phyloP scores from a whole-genome alignment of 2,888 invertebrate genomes.

The Onthophagus sagittarius region DNA sequence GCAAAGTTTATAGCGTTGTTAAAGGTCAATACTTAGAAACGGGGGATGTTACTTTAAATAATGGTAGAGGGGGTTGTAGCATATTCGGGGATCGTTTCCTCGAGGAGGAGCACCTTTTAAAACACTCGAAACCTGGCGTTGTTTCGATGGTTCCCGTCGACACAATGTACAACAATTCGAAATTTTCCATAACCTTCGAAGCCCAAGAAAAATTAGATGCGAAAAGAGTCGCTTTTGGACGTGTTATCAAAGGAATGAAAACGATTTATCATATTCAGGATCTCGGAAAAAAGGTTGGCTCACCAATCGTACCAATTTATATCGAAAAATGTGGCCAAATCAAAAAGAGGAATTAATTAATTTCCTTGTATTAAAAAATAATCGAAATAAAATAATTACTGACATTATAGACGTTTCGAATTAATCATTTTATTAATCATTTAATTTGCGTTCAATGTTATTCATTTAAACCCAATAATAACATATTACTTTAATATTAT shows the following conservation, averaged over 20 bases:
- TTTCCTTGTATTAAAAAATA: background rate
- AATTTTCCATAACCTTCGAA: conserved; percentile 52
- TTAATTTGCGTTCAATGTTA: too few species aligned
- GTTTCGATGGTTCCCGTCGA: conserved; percentile 48
- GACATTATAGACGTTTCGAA: background rate
- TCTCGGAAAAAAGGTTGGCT: conserved; percentile 42
- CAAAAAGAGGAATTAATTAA: background rate
- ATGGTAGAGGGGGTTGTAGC: conserved; percentile 51
- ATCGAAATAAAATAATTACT: too few species aligned
- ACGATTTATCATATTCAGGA: conserved; percentile 42
- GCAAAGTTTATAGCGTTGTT: conserved; percentile 49
- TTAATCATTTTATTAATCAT: background rate
- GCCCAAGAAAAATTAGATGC: conserved; percentile 46
- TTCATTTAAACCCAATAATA: too few species aligned
- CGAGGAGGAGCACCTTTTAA: conserved; percentile 49
- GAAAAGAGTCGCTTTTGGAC: conserved; percentile 53
- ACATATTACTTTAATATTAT: too few species aligned
- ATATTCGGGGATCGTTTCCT: conserved; percentile 51
- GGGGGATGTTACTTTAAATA: conserved; percentile 53
- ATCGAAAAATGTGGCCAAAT: conserved; percentile 40
- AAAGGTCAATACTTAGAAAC: conserved; percentile 52
- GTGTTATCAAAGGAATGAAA: conserved; percentile 44
- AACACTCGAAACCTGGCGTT: conserved; percentile 49
- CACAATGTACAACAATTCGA: conserved; percentile 48
- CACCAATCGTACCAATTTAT: conserved; percentile 40